Evolutionary conservation across 2,888 invertebrate genomes (phyloP).

Genomic region (Serrognathus titanus): DNA sequence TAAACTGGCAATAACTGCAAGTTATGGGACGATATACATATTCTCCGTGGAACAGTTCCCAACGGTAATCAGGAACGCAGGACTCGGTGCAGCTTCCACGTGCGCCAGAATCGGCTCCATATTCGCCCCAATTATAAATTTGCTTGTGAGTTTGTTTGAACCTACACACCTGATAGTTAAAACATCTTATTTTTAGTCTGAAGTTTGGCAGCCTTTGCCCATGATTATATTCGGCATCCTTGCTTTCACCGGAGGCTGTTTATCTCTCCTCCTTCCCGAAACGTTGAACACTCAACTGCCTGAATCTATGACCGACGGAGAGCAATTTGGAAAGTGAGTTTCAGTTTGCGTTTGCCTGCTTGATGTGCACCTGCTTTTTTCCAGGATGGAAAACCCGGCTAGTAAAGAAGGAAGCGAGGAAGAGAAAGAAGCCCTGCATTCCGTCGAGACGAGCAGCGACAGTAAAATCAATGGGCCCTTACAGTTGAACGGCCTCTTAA

Average conservation of each 20-base stretch:
- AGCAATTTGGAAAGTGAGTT: slow-evolving; percentile 58
- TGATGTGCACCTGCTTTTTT: too few species aligned
- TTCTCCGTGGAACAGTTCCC: slow-evolving; percentile 75
- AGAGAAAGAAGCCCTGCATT: too few species aligned
- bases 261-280: slow-evolving; percentile 62
- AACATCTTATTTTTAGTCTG: slow-evolving; percentile 48
- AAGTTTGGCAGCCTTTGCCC: slow-evolving; percentile 58
- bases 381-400: too few species aligned
- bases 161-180: too few species aligned
- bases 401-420: too few species aligned
- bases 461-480: too few species aligned
- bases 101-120: slow-evolving; percentile 62
- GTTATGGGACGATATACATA: slow-evolving; percentile 70
- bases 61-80: slow-evolving; percentile 66
- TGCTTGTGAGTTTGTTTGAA: slow-evolving; percentile 41
- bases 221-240: slow-evolving; percentile 58
- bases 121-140: slow-evolving; percentile 58
- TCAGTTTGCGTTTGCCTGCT: too few species aligned
- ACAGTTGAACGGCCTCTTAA: too few species aligned
- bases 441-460: too few species aligned
- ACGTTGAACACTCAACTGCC: slow-evolving; percentile 63
- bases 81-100: slow-evolving; percentile 61
- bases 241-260: slow-evolving; percentile 55
- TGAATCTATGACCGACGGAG: slow-evolving; percentile 64
- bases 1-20: slow-evolving; percentile 69